A percentile compares a stretch with the other conserved stretches of the same genome.
These are phyloP conservation scores for Paragorgia papillata DNA, from an alignment of 92 coral and sea anemone species.

Conservation along the genomic window DNA sequence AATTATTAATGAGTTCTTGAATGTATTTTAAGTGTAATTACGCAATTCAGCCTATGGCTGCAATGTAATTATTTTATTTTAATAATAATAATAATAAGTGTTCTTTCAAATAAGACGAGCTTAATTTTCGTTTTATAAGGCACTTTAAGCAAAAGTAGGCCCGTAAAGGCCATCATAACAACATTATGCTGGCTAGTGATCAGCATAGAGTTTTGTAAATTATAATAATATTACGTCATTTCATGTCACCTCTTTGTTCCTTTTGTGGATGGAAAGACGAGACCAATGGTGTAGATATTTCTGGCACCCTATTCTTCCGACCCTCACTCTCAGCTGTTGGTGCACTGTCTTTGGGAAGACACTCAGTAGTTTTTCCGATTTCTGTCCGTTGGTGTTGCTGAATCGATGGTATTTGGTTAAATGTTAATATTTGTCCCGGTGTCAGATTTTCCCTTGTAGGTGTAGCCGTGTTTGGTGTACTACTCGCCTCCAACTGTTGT, in stretches of 20 bases:
- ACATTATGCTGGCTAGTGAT: too few species aligned
- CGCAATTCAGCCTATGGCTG: too few species aligned
- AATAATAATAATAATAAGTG: too few species aligned
- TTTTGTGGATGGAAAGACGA: slow-evolving; percentile 6
- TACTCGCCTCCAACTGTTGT: not conserved
- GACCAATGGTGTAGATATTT: not conserved
- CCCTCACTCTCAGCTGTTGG: not conserved
- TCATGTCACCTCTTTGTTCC: not conserved
- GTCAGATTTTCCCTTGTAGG: not conserved
- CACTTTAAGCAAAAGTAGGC: too few species aligned
- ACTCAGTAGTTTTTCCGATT: not conserved
- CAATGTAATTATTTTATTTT: too few species aligned
- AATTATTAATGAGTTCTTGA: too few species aligned
- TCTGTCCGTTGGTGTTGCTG: not conserved
- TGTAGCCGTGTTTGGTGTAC: not conserved
- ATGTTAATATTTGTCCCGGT: not conserved
- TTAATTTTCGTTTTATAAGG: too few species aligned
- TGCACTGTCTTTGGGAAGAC: not conserved
- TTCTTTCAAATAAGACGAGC: too few species aligned
- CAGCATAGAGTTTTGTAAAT: too few species aligned
- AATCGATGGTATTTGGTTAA: not conserved
- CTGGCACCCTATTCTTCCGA: not conserved
- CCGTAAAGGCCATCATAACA: too few species aligned
- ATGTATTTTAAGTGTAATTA: too few species aligned
- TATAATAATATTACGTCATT: not conserved